These are phyloP conservation scores for Austrofundulus limnaeus DNA, from an alignment of 2,113 vertebrate genomes.

Conservation along the genomic window DNA sequence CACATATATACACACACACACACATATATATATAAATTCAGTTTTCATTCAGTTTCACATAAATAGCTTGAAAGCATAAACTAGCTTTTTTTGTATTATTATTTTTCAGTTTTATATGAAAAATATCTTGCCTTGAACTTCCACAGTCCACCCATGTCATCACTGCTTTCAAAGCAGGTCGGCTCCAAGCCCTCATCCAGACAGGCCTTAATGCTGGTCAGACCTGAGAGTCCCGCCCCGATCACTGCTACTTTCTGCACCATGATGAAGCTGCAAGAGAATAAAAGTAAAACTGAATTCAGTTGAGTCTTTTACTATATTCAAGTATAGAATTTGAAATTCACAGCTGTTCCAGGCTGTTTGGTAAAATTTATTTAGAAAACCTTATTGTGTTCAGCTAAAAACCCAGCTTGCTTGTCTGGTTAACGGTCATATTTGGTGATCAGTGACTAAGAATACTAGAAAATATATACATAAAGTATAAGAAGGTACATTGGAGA, in stretches of 20 bases:
- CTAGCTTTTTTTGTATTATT: neutral
- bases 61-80: neutral
- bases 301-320: neutral
- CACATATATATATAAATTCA: too few species aligned
- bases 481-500: too few species aligned
- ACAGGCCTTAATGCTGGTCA: constrained; percentile 84
- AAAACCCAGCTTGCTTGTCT: too few species aligned
- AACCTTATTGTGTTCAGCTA: too few species aligned
- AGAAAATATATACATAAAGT: too few species aligned
- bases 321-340: neutral
- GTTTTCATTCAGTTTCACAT: neutral
- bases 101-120: too few species aligned
- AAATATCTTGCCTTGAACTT: constrained; percentile 75
- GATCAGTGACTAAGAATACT: too few species aligned
- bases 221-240: constrained; percentile 82
- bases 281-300: neutral
- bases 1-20: too few species aligned
- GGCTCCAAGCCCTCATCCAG: constrained; percentile 86
- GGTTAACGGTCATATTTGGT: too few species aligned
- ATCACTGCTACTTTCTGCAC: constrained; percentile 80
- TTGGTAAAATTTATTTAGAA: too few species aligned
- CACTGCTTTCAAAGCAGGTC: constrained; percentile 86
- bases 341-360: too few species aligned
- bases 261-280: constrained; percentile 47
- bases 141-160: constrained; percentile 88